Percentiles rank a stretch among this genome's conserved stretches.
phyloP scores from a whole-genome alignment of 2,113 vertebrate genomes.

The Symphodus melops region DNA sequence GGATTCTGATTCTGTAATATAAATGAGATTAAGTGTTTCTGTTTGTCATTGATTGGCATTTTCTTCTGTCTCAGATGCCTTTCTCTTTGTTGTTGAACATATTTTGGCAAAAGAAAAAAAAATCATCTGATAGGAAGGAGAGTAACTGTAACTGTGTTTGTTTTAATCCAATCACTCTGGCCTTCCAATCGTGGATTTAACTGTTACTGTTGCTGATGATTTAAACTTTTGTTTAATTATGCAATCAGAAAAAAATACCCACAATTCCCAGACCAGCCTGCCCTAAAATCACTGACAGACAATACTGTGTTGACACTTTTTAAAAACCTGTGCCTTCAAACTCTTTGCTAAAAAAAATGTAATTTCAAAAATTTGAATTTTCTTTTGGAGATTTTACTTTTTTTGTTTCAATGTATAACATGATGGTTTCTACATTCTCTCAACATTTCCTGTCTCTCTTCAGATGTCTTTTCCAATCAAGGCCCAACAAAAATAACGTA shows the following conservation, averaged over 20 bases:
- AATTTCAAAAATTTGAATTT: background rate
- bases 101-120: background rate
- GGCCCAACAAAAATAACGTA: too few species aligned
- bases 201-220: background rate
- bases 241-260: background rate
- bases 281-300: background rate
- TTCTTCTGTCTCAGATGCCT: slow-evolving; percentile 4
- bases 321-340: slow-evolving; percentile 10
- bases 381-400: background rate
- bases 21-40: slow-evolving; percentile 52
- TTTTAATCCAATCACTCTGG: background rate
- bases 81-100: slow-evolving; percentile 4
- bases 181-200: background rate
- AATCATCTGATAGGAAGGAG: background rate
- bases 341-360: background rate
- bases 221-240: background rate
- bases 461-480: too few species aligned
- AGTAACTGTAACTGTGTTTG: background rate
- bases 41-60: slow-evolving; percentile 38
- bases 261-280: background rate
- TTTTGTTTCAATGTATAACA: too few species aligned
- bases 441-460: too few species aligned
- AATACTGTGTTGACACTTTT: background rate
- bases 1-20: slow-evolving; percentile 48
- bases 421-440: background rate